Evolutionary conservation across 1,140 invertebrate species (phyloP).

Genomic region (Cotesia vestalis): DNA sequence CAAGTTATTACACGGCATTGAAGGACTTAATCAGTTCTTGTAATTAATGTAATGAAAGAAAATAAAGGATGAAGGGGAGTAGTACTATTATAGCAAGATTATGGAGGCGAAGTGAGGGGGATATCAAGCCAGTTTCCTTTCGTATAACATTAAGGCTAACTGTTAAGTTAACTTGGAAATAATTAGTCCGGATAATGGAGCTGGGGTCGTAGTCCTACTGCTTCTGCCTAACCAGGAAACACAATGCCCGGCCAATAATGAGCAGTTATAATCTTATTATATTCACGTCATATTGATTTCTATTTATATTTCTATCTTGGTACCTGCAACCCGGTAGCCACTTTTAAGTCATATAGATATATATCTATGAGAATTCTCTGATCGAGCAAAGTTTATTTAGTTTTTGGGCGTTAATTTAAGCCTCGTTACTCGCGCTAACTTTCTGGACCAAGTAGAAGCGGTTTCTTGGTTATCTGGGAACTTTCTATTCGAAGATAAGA

Average conservation of each 20-base stretch:
- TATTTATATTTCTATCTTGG: background rate
- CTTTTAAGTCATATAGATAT: no score
- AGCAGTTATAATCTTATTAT: slow-evolving; percentile 35
- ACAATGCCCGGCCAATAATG: slow-evolving; percentile 43
- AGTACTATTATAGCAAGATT: slow-evolving; percentile 39
- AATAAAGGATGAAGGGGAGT: slow-evolving; percentile 40
- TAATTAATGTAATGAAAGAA: slow-evolving; percentile 55
- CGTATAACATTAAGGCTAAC: slow-evolving; percentile 61
- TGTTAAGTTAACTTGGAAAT: slow-evolving; percentile 64
- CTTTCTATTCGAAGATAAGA: no score
- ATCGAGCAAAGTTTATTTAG: no score
- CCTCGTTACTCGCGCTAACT: no score
- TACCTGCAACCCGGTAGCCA: no score
- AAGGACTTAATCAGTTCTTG: slow-evolving; percentile 38
- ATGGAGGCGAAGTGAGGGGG: slow-evolving; percentile 38
- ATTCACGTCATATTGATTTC: slow-evolving; percentile 35
- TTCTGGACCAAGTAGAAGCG: no score
- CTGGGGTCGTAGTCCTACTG: slow-evolving; percentile 44
- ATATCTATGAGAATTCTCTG: no score
- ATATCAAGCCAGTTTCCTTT: slow-evolving; percentile 53
- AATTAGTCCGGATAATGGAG: slow-evolving; percentile 65
- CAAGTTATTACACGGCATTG: background rate
- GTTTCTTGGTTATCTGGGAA: no score
- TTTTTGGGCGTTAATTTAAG: no score
- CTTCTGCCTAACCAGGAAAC: slow-evolving; percentile 26